Evolutionary conservation across 2,888 invertebrate genomes (phyloP).

Genomic region (Protodeltote pygarga): DNA sequence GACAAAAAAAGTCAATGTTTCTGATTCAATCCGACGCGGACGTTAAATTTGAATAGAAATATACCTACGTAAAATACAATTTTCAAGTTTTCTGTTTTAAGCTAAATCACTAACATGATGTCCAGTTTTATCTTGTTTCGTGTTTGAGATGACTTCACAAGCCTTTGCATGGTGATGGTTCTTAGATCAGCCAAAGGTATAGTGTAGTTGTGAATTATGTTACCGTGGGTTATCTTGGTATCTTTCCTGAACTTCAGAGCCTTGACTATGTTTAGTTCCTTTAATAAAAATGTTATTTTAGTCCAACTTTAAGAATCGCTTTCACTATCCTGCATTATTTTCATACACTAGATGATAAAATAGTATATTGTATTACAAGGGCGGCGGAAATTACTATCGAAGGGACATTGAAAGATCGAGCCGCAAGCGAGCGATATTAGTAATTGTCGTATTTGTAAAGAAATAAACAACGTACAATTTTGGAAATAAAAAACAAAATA

Average conservation of each 20-base stretch:
- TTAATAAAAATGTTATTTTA: background rate
- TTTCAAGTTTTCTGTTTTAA: background rate
- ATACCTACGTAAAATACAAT: background rate
- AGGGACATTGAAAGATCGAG: too few species aligned
- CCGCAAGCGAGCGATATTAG: too few species aligned
- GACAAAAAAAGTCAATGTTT: too few species aligned
- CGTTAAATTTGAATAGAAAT: too few species aligned
- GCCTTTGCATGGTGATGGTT: slow-evolving; percentile 10
- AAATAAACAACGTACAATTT: too few species aligned
- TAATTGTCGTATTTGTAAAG: too few species aligned
- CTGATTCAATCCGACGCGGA: too few species aligned
- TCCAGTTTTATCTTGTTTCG: background rate
- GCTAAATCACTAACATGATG: slow-evolving; percentile 14
- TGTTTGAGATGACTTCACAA: background rate
- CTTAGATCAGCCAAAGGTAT: slow-evolving; percentile 1
- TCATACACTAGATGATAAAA: background rate
- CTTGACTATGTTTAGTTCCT: slow-evolving; percentile 9
- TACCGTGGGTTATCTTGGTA: slow-evolving; percentile 12
- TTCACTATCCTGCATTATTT: too few species aligned
- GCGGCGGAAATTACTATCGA: too few species aligned
- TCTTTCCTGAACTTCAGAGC: slow-evolving; percentile 7
- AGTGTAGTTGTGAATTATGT: slow-evolving; percentile 14
- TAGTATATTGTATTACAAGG: background rate
- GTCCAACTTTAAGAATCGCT: too few species aligned
- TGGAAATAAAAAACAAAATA: too few species aligned